Percentiles rank a stretch among this genome's conserved stretches.
Evolutionary conservation across 2,113 vertebrate species (phyloP).

Genomic region (Panthera tigris): DNA sequence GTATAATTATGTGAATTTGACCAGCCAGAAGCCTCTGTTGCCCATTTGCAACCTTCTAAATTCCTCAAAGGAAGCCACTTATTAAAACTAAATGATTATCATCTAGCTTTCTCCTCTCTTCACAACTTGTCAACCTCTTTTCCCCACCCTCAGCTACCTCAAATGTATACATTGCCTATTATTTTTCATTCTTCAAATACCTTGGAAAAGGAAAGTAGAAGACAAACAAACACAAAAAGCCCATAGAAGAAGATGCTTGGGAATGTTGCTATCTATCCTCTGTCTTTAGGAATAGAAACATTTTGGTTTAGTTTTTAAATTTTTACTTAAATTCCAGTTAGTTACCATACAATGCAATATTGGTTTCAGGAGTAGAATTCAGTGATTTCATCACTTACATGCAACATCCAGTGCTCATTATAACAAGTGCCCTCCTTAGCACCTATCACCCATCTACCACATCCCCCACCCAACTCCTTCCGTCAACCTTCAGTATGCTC

Average conservation of each 20-base stretch:
- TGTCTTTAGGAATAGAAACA: background rate
- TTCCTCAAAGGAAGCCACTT: background rate
- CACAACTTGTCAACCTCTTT: background rate
- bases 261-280: background rate
- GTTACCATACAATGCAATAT: too few species aligned
- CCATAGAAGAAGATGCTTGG: background rate
- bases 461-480: too few species aligned
- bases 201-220: background rate
- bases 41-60: background rate
- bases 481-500: too few species aligned
- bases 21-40: background rate
- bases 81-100: background rate
- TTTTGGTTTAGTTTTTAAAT: background rate
- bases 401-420: too few species aligned
- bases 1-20: background rate
- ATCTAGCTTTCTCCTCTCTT: background rate
- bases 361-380: too few species aligned
- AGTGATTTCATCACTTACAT: too few species aligned
- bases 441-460: too few species aligned
- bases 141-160: background rate
- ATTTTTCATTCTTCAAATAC: background rate
- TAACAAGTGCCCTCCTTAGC: too few species aligned
- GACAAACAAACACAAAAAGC: background rate
- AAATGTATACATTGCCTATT: background rate
- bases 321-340: too few species aligned